Conservation (phyloP, 2,113 vertebrate genomes). For the Corydoras sp. region DNA sequence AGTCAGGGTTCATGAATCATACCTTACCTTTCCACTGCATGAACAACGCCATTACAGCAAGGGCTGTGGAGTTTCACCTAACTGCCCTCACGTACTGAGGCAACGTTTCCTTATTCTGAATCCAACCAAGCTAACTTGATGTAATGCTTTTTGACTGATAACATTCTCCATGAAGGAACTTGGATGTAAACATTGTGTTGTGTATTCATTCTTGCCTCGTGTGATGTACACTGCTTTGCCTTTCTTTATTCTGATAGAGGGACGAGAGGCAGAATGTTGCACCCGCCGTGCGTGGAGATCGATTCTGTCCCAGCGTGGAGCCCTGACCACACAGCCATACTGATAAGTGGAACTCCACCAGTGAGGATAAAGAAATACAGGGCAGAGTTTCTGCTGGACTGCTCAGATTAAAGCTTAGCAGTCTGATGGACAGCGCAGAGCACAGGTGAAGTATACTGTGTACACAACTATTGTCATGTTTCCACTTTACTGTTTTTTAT, state of each 20-base stretch:
- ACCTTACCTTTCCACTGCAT: conserved; percentile 37
- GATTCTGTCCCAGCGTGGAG: conserved; percentile 31
- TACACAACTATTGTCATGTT: neutral
- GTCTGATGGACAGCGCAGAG: neutral
- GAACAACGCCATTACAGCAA: conserved; percentile 30
- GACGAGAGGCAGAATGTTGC: conserved; percentile 26
- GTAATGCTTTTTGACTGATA: conserved; percentile 29
- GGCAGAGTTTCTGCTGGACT: conserved; percentile 47
- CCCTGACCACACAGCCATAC: conserved; percentile 46
- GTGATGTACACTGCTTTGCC: conserved; percentile 18
- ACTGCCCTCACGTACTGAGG: conserved; percentile 13
- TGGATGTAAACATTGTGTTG: conserved; percentile 35
- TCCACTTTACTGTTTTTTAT: neutral
- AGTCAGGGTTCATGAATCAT: conserved; percentile 43
- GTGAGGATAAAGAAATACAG: conserved; percentile 47
- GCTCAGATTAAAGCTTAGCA: conserved; percentile 54
- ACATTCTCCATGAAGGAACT: neutral
- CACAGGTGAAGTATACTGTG: conserved; percentile 28
- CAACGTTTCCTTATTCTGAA: conserved; percentile 5
- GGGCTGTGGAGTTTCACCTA: conserved; percentile 21
- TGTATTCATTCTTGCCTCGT: conserved; percentile 30
- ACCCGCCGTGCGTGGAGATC: conserved; percentile 23
- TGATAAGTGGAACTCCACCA: conserved; percentile 58
- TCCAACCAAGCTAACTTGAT: conserved; percentile 5
- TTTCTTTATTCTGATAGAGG: conserved; percentile 35